Conservation (phyloP, 2,888 invertebrate species). For the Syrista parreyssii region DNA sequence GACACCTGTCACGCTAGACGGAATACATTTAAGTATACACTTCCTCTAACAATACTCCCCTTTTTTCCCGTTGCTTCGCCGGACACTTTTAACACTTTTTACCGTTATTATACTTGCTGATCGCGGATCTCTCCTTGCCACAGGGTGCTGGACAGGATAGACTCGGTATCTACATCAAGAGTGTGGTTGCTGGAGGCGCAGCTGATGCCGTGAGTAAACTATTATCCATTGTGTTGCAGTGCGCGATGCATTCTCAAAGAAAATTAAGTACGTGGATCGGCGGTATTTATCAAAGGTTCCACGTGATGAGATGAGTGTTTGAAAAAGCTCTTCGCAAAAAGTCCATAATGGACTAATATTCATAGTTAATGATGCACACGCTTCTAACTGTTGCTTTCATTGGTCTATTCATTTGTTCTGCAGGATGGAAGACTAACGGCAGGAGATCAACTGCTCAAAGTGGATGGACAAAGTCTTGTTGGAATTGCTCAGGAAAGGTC, state of each 20-base stretch:
- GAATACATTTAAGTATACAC: conserved; percentile 35
- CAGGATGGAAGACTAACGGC: conserved; percentile 94
- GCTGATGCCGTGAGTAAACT: conserved; percentile 76
- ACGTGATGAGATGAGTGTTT: background rate
- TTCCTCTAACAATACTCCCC: conserved; percentile 28
- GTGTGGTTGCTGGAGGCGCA: conserved; percentile 94
- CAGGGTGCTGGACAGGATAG: conserved; percentile 83
- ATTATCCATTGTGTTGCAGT: background rate
- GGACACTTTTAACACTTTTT: conserved; percentile 28
- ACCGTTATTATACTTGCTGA: conserved; percentile 57
- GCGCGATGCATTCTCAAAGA: background rate
- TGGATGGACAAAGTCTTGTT: conserved; percentile 95
- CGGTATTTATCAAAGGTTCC: background rate
- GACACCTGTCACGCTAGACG: conserved; percentile 36
- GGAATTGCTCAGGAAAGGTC: conserved; percentile 79
- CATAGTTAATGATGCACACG: background rate
- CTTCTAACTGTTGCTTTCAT: conserved; percentile 13
- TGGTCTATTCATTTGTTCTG: conserved; percentile 21
- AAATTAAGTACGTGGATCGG: background rate
- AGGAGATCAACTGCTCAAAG: conserved; percentile 96
- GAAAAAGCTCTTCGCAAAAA: background rate
- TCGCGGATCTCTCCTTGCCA: conserved; percentile 56
- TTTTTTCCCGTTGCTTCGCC: conserved; percentile 25
- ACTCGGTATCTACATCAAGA: conserved; percentile 98
- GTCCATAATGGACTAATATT: background rate